phyloP scores from a whole-genome alignment of 2,113 vertebrate species.

The Sitta europaea region DNA sequence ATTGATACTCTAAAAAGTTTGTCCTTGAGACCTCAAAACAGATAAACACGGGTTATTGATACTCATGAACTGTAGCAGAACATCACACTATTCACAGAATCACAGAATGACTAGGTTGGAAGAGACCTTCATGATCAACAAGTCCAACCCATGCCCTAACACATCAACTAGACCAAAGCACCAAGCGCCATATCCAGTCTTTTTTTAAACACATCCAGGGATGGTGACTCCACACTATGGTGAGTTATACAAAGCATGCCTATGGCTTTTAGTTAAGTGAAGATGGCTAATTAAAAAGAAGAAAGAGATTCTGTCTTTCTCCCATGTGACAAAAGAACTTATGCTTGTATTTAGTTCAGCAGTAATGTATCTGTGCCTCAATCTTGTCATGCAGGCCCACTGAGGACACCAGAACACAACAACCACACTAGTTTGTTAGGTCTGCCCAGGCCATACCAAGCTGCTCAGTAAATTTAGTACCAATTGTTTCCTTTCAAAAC shows the following conservation, averaged over 20 bases:
- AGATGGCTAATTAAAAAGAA: not conserved
- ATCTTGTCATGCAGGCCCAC: not conserved
- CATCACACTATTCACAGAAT: not conserved
- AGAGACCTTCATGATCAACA: no score
- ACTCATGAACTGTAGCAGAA: not conserved
- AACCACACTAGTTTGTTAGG: rapidly evolving
- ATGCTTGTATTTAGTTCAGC: not conserved
- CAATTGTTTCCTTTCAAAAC: not conserved
- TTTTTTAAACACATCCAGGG: no score
- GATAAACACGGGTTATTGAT: not conserved
- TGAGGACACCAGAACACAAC: not conserved
- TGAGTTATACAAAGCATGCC: not conserved
- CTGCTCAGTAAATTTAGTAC: not conserved
- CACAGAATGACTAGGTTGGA: no score
- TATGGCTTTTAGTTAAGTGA: not conserved
- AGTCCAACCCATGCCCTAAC: no score
- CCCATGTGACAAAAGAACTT: not conserved
- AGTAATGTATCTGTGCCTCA: not conserved
- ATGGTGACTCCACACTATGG: no score
- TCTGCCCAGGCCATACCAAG: not conserved
- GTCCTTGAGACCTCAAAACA: not conserved
- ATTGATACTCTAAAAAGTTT: not conserved
- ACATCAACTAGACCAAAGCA: no score
- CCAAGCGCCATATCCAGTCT: no score
- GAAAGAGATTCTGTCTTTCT: not conserved